Base-by-base conservation (phyloP, 2,797 vertebrate genomes). In the Microctenopoma steveboyesi region DNA sequence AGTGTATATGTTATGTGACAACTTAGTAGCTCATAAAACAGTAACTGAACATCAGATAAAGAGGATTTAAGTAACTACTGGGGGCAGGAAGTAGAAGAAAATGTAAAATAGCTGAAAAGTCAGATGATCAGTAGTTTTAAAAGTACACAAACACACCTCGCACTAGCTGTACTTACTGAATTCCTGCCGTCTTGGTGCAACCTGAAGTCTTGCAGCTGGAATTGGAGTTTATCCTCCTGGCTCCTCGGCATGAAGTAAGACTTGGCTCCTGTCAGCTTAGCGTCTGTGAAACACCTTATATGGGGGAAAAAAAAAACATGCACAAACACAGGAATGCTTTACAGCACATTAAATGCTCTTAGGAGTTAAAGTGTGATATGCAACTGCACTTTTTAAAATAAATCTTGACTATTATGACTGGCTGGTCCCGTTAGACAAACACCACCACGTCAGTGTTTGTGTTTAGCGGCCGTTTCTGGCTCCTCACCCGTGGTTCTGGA, bases 261-360 rank as follows among this genome's bases (percentile, higher is more conserved):
- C 74, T 81, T 85, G 67, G 84, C 78, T 78, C 86, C 90, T 0
- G 86, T 86, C 82, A 84, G 60, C 79, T 84, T 89, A 33, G 83
- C 64, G n/a, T 93, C 90, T 2, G 30, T 85, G 37, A 93, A 82
- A 87, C 93, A 92, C 81, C 91, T 93, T 78, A 46, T 35, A 76
- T 25, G 51, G 69, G 2, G 47, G 76, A 62, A 25, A 0, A 28
- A 39, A 40, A 73, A 28, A 8, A 65, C 4, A 64, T 57, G 28
- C 58, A 27, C 12, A 49, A 48, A 60, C 46, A 64, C 25, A 51
- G 22, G 14, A 18, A 11, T 28, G 58, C 46, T 13, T 18, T 18
- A 30, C 28, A 11, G 28, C 46, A 46, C 62, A 43, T 56, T 51
- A 45, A 53, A 53, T 6, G 25, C 8, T 15, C 45, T 8, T 3